These are phyloP conservation scores for Plagodis pulveraria DNA, from an alignment of 2,888 invertebrate species.

Conservation along the genomic window DNA sequence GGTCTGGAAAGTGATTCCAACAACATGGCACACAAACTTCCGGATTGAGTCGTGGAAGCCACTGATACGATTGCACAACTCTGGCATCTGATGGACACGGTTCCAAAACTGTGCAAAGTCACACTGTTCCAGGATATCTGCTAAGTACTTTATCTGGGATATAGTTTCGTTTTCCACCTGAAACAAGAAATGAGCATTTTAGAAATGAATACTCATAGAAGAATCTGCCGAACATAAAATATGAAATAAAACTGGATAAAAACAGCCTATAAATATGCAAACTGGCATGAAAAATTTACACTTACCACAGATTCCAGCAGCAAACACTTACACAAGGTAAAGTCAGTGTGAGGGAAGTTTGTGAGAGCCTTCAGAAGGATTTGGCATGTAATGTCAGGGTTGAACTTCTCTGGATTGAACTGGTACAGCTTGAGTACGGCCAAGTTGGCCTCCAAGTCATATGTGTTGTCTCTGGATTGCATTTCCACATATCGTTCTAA, in stretches of 20 bases:
- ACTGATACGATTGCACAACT: slow-evolving; percentile 90
- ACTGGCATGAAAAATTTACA: not conserved
- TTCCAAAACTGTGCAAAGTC: slow-evolving; percentile 97
- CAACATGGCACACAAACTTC: slow-evolving; percentile 98
- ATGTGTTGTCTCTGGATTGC: slow-evolving; percentile 96
- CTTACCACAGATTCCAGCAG: slow-evolving; percentile 88
- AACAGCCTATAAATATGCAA: too few species aligned
- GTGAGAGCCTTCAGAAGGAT: slow-evolving; percentile 98
- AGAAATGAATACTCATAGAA: too few species aligned
- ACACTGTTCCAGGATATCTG: slow-evolving; percentile 96
- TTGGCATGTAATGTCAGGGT: slow-evolving; percentile 93
- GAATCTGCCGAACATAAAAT: too few species aligned
- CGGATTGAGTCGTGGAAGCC: slow-evolving; percentile 98
- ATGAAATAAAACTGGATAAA: too few species aligned
- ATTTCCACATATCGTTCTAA: slow-evolving; percentile 97
- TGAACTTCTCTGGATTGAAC: slow-evolving; percentile 95
- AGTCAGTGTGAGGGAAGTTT: slow-evolving; percentile 98
- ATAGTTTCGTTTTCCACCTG: slow-evolving; percentile 94
- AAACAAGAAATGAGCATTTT: slow-evolving; percentile 35
- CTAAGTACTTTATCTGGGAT: slow-evolving; percentile 93
- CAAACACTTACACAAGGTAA: slow-evolving; percentile 98
- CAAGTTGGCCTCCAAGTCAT: slow-evolving; percentile 98
- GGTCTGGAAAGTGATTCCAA: slow-evolving; percentile 98
- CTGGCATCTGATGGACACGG: slow-evolving; percentile 89
- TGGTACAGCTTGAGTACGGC: slow-evolving; percentile 98